Percentiles rank a stretch among this genome's conserved stretches.
Evolutionary conservation across 2,797 vertebrate genomes (phyloP).

Genomic region (Hippoglossus hippoglossus): DNA sequence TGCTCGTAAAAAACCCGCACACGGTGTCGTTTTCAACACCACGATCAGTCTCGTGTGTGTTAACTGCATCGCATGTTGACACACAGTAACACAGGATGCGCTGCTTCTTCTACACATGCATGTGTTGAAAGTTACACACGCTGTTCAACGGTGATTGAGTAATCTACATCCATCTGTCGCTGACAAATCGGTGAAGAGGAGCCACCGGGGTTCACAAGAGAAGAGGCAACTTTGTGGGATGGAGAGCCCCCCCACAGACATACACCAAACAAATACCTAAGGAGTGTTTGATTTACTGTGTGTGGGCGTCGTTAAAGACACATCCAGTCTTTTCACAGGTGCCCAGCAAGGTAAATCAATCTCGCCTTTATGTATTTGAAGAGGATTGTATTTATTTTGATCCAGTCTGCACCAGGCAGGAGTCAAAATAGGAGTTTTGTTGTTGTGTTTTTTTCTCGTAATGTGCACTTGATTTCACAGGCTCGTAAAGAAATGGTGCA

Average conservation of each 20-base stretch:
- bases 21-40: conserved; percentile 53
- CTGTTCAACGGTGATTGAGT: conserved; percentile 31
- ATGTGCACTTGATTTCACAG: conserved; percentile 77
- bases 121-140: conserved; percentile 56
- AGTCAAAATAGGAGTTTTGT: conserved; percentile 76
- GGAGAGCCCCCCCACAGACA: conserved; percentile 65
- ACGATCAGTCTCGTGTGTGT: conserved; percentile 30
- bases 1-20: conserved; percentile 12
- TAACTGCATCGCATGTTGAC: conserved; percentile 37
- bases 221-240: conserved; percentile 72
- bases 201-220: conserved; percentile 44
- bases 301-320: conserved; percentile 33
- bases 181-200: conserved; percentile 47
- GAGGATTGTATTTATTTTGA: conserved; percentile 77
- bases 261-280: conserved; percentile 78
- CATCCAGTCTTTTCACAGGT: conserved; percentile 21
- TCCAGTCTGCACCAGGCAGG: conserved; percentile 74
- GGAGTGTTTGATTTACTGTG: conserved; percentile 75
- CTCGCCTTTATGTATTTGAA: conserved; percentile 77
- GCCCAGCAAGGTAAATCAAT: conserved; percentile 74
- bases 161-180: conserved; percentile 47
- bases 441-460: conserved; percentile 48
- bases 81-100: conserved; percentile 23
- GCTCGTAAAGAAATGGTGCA: conserved; percentile 58
- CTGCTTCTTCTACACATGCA: neutral